Evolutionary conservation across 2,888 invertebrate species (phyloP).

Genomic region (Elmis aenea): DNA sequence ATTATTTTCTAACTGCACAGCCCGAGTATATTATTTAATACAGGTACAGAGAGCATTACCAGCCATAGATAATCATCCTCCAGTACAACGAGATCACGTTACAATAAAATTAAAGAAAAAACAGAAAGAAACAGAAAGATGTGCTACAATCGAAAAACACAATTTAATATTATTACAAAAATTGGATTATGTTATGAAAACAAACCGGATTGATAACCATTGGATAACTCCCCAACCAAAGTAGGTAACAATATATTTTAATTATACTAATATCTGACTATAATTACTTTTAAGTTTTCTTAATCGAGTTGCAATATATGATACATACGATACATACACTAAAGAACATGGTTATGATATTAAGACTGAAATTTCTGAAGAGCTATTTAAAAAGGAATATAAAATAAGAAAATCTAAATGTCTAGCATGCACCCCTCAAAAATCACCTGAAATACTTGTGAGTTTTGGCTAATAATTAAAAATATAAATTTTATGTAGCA

Average conservation of each 20-base stretch:
- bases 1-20: too few relatives aligned
- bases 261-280: neutral
- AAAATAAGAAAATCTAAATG: slow-evolving; percentile 34
- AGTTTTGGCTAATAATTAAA: neutral
- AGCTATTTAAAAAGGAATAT: too few relatives aligned
- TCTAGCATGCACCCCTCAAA: slow-evolving; percentile 31
- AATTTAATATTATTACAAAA: slow-evolving; percentile 66
- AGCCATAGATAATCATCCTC: slow-evolving; percentile 62
- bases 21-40: slow-evolving; percentile 5
- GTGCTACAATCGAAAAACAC: slow-evolving; percentile 59
- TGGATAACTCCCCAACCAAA: slow-evolving; percentile 62
- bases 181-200: slow-evolving; percentile 60
- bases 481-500: neutral
- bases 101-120: slow-evolving; percentile 63
- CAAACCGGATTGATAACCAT: slow-evolving; percentile 61
- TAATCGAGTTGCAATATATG: slow-evolving; percentile 26
- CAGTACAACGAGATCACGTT: slow-evolving; percentile 61
- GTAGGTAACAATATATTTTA: slow-evolving; percentile 34
- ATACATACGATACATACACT: too few relatives aligned
- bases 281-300: slow-evolving; percentile 24
- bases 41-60: slow-evolving; percentile 62
- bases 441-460: slow-evolving; percentile 3
- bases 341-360: too few relatives aligned
- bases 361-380: too few relatives aligned
- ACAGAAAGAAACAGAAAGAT: slow-evolving; percentile 64